Evolutionary conservation across 2,113 vertebrate genomes (phyloP), one percentile per base, ranked within the genome.

Genomic region (Taxidea taxus): DNA sequence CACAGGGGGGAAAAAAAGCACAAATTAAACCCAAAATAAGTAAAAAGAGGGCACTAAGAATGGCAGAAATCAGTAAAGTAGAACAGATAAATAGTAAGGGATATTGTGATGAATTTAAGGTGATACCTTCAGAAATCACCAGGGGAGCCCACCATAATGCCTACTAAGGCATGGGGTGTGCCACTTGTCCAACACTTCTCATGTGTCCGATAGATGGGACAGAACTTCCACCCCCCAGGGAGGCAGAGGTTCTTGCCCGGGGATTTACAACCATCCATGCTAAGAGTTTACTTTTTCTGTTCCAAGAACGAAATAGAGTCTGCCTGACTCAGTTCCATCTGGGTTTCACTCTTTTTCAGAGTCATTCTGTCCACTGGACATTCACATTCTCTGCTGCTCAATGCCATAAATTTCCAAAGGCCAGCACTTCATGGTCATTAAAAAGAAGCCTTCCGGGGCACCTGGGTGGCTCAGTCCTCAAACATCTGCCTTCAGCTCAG

Each of bases 141-240:
- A 0, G 2, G 54, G 27, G 13, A 8, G 4, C 12, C 18, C 4
- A 20, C 1, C 16, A 20, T 6, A 2, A 8, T 13, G 9, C 13
- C 29, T 31, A 6, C 8, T 25, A 39, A 10, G 31, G 4, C 1
- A 2, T 1, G 7, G 31, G 16, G 7, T 5, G 5, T 25, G 25
- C n/a, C 23, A 1, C 16, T 34, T 12, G 20, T 29, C 7, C 11
- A 31, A 7, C 14, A 20, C 2, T 39, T 49, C 1, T 68, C 34
- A 12, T 18, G 18, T 81, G 6, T 77, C 44, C 62, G 25, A 12
- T 3, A 7, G 34, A 51, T 7, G 23, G 14, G 34, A 13, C 37
- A 18, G 68, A 84, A 60, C 39, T 27, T 13, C 15, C 25, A 34
- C 34, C 3, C 34, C 4, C 2, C 13, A 2, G 29, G 4, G 4